A percentile compares a stretch with the other conserved stretches of the same genome.
Conservation (phyloP, 2,888 invertebrate species). For the Gymnoscelis rufifasciata region DNA sequence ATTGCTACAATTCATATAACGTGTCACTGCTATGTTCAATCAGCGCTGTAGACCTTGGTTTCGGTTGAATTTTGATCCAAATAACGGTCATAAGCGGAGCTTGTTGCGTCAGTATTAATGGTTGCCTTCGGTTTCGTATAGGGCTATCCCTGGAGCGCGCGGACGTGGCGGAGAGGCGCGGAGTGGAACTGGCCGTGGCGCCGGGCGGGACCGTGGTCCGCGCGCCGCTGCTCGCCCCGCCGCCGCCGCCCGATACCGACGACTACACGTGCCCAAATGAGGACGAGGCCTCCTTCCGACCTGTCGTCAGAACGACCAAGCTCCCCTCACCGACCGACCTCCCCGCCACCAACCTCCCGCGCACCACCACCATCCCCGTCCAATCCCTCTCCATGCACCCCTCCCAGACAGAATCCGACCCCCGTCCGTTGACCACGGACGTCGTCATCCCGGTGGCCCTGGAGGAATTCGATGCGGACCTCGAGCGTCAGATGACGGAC, state of each 20-base stretch:
- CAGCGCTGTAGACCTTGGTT: not conserved
- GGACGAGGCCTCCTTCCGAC: conserved; percentile 85
- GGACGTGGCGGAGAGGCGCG: conserved; percentile 60
- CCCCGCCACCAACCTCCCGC: conserved; percentile 51
- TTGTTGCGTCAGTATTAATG: conserved; percentile 39
- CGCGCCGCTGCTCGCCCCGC: conserved; percentile 68
- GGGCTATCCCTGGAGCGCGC: conserved; percentile 69
- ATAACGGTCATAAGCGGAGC: not conserved
- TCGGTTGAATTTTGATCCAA: too few species aligned
- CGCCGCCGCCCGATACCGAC: conserved; percentile 65
- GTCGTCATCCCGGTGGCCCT: conserved; percentile 40
- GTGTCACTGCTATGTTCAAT: not conserved
- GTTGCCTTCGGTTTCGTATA: conserved; percentile 92
- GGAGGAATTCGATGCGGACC: conserved; percentile 22
- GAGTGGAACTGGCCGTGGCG: conserved; percentile 83
- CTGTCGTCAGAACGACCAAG: conserved; percentile 79
- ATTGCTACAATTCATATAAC: not conserved
- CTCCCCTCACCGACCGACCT: conserved; percentile 45
- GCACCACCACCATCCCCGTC: conserved; percentile 62
- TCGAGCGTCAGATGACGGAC: conserved; percentile 35
- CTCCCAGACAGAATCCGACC: conserved; percentile 17
- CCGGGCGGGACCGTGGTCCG: conserved; percentile 55
- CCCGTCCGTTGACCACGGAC: conserved; percentile 29
- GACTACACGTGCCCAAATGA: conserved; percentile 69
- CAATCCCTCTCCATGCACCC: conserved; percentile 33